These are phyloP conservation scores for Lacerta viridis DNA, from an alignment of 2,797 vertebrate species.

Conservation along the genomic window DNA sequence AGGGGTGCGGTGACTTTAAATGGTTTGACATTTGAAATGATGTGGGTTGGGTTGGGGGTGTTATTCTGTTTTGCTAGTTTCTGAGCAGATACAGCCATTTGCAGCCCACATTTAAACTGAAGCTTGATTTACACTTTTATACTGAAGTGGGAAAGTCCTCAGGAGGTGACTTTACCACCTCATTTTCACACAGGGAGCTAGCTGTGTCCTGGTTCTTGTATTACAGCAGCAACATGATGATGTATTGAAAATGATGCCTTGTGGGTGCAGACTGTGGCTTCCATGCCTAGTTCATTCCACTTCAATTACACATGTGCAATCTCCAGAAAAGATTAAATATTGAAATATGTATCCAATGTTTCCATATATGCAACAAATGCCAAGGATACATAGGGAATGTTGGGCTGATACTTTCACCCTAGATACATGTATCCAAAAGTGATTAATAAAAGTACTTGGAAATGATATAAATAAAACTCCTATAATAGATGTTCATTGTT, in stretches of 20 bases:
- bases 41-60: not conserved
- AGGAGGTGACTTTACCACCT: not conserved
- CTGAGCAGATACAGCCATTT: not conserved
- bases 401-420: not conserved
- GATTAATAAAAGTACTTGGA: not conserved
- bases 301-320: not conserved
- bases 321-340: not conserved
- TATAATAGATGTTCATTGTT: not conserved
- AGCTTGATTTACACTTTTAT: not conserved
- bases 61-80: not conserved
- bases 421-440: not conserved
- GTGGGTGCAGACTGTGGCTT: not conserved
- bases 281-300: not conserved
- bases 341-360: not conserved
- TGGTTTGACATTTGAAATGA: conserved; percentile 8
- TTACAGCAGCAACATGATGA: not conserved
- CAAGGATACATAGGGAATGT: not conserved
- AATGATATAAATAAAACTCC: not conserved
- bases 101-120: not conserved
- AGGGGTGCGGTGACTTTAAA: not conserved
- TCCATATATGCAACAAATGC: not conserved
- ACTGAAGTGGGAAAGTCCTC: not conserved
- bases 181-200: conserved; percentile 4
- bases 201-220: not conserved
- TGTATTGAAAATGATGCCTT: not conserved